A percentile compares a stretch with the other conserved stretches of the same genome.
These are phyloP conservation scores for Centropus unirufus DNA, from an alignment of 2,113 vertebrate species.

Conservation along the genomic window DNA sequence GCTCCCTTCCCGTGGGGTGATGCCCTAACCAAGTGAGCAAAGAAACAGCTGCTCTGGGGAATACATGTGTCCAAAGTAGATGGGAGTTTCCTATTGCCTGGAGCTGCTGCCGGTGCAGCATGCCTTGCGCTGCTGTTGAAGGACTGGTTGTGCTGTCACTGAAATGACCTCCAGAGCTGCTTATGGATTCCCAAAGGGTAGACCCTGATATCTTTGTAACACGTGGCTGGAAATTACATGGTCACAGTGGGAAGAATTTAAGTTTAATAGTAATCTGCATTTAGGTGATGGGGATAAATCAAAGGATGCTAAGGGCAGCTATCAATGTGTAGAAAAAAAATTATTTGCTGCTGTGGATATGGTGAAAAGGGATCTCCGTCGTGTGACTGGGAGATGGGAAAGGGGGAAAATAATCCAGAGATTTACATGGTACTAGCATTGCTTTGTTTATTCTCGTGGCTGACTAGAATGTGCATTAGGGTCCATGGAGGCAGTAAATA, in stretches of 20 bases:
- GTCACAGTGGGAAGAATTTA: background rate
- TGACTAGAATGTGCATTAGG: background rate
- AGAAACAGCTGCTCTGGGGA: background rate
- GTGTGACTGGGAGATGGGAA: background rate
- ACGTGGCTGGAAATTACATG: background rate
- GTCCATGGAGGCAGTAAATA: rapidly evolving
- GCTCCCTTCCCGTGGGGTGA: rapidly evolving
- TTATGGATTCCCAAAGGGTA: background rate
- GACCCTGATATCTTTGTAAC: background rate
- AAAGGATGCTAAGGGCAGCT: background rate
- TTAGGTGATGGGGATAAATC: background rate
- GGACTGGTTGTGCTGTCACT: background rate
- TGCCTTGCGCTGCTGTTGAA: background rate
- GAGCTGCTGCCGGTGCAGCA: background rate
- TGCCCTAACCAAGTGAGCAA: background rate
- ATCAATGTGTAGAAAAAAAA: background rate
- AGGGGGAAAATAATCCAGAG: background rate
- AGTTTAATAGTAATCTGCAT: background rate
- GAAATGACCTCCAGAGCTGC: background rate
- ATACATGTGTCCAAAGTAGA: background rate
- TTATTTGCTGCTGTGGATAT: background rate
- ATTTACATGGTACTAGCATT: background rate
- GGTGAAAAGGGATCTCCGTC: background rate
- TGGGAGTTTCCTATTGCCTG: background rate
- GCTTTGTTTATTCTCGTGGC: background rate